Evolutionary conservation across 1,140 invertebrate species (phyloP), one percentile per base, ranked within the genome.

Genomic region (Nixonia krombeini): DNA sequence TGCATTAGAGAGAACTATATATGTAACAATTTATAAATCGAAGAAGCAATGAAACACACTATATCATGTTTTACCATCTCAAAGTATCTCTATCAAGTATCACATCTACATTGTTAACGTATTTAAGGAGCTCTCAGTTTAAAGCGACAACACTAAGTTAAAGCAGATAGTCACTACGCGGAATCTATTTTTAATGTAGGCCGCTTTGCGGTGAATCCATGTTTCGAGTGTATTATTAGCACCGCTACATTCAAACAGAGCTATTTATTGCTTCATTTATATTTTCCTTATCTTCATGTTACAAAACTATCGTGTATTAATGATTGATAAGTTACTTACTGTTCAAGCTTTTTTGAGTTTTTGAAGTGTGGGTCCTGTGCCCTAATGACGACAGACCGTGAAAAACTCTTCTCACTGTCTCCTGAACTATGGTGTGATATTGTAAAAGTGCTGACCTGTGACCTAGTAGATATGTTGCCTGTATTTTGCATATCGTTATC

Each of bases 131-230:
- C 42, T 56, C 46, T 28, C 55, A 31, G 35, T 37, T 52, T 57
- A 25, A 65, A 52, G 49, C 57, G 58, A 68, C 65, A 51, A 40
- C 53, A 8, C 49, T 42, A 25, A 57, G 46, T 68, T 53, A 65
- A 73, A 73, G 64, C 65, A 59, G 38, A 72, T 61, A 51, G 52
- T 28, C 26, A 63, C 59, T 70, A 52, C 58, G 67, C 33, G 45
- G 50, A 66, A 66, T 81, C 79, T 84, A 84, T 83, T 82, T 81
- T 82, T 82, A 78, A 69, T 71, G 71, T 73, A 70, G 65, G 69
- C 70, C 64, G 63, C 70, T 70, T 74, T 46, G 71, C 71, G 58
- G 58, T 69, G 74, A 76, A 79, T 78, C 74, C 61, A 72, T 59
- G 69, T 75, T 78, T 77, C 63, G 52, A 28, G 67, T 75, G 66